Percentiles rank a stretch among this genome's conserved stretches.
Evolutionary conservation across 2,113 vertebrate genomes (phyloP).

Genomic region (Capricornis sumatraensis): DNA sequence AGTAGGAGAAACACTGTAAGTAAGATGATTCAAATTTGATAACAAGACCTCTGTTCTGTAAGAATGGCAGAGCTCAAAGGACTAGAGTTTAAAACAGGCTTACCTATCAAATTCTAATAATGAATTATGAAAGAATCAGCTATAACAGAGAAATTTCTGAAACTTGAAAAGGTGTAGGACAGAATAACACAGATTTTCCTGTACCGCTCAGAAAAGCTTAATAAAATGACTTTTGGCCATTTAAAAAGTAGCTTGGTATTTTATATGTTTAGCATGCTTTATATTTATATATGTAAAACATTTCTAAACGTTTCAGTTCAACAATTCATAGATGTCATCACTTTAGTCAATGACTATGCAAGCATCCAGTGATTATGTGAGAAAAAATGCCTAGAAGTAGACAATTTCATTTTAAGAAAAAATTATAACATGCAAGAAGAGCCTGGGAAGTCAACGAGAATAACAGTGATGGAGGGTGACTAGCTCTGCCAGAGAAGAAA

Average conservation of each 20-base stretch:
- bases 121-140: background rate
- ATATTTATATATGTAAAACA: background rate
- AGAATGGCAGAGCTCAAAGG: background rate
- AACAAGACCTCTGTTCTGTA: background rate
- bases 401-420: background rate
- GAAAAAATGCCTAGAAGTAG: background rate
- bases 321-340: background rate
- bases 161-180: background rate
- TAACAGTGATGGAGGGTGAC: background rate
- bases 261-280: background rate
- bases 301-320: background rate
- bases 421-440: background rate
- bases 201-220: background rate
- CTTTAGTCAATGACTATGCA: background rate
- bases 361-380: background rate
- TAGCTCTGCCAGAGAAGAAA: background rate
- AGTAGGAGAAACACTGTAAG: background rate
- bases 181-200: background rate
- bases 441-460: background rate
- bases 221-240: background rate
- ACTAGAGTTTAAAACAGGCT: background rate
- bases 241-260: background rate
- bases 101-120: background rate
- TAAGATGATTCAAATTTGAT: conserved; percentile 32
- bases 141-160: background rate